Base-by-base conservation (phyloP, 1,140 invertebrate genomes). In the Drosophila aff. region DNA sequence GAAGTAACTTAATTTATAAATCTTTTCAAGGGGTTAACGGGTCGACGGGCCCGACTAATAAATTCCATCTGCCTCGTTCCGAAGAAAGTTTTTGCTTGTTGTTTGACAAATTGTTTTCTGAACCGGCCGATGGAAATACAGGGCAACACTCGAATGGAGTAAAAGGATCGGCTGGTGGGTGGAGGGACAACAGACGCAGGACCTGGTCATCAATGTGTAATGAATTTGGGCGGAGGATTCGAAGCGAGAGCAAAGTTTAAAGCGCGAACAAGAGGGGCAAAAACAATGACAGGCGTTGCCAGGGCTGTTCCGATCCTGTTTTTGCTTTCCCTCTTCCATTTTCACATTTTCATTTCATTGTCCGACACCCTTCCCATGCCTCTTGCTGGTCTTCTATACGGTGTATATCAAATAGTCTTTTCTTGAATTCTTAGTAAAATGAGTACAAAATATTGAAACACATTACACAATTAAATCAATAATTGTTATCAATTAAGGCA, bases 31-130 rank as follows among this genome's bases (percentile, higher is more conserved):
- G 49, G 40, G 49, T 55, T 55, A 71, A 55, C n/a, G 49, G 40
- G 40, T 55, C 46, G 67, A 55, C n/a, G 5, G 33, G 31, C 36
- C 23, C 26, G 33, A 18, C 15, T 23, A 10, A 50, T 61, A 66
- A 77, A 40, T 43, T 67, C 49, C 41, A 52, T 41, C 50, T 46
- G 15, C 28, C 11, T 26, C 18, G 28, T 21, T 41, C 31, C 33
- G 28, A 66, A 68, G 41, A 68, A 89, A 89, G 65, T 87, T 81
- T 71, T 68, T 65, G 55, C 74, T 72, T 81, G 55, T 78, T 83
- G 52, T 76, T 46, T 89, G 74, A 90, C 77, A 87, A 87, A 87
- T 89, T 89, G 77, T 84, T 75, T 87, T 80, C 38, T 65, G 55
- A 64, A 64, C 50, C 3, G 47, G 47, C 57, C 44, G 23, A 64